These are phyloP conservation scores for Asbolus verrucosus DNA, from an alignment of 1,140 invertebrate species.

Conservation along the genomic window DNA sequence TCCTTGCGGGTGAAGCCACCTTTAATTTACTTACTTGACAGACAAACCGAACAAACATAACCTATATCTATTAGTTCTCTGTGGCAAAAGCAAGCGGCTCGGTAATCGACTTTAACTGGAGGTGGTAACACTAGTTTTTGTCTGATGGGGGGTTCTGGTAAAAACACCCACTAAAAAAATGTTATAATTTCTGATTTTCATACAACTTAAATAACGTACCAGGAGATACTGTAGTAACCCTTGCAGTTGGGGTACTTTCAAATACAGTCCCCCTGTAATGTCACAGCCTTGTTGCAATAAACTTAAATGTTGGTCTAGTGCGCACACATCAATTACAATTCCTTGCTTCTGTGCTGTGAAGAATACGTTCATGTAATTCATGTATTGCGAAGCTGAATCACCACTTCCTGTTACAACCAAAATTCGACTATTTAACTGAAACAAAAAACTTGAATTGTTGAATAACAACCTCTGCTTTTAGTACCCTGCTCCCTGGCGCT, in stretches of 20 bases:
- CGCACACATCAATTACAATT: slow-evolving; percentile 93
- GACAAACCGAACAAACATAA: slow-evolving; percentile 97
- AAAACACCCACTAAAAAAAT: slow-evolving; percentile 87
- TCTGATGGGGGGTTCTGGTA: slow-evolving; percentile 85
- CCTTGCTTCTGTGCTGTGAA: slow-evolving; percentile 94
- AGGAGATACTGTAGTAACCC: slow-evolving; percentile 94
- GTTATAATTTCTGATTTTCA: slow-evolving; percentile 6
- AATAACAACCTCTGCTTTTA: neutral
- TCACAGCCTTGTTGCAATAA: slow-evolving; percentile 96
- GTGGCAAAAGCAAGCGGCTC: slow-evolving; percentile 98
- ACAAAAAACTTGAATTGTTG: too few relatives aligned
- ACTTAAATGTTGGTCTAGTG: slow-evolving; percentile 90
- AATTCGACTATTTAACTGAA: slow-evolving; percentile 79
- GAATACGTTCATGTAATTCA: slow-evolving; percentile 99
- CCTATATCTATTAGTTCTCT: slow-evolving; percentile 95
- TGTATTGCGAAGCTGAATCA: slow-evolving; percentile 94
- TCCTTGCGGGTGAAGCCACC: too few relatives aligned
- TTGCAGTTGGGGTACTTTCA: slow-evolving; percentile 82
- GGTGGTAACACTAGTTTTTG: slow-evolving; percentile 90
- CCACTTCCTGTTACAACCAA: slow-evolving; percentile 89
- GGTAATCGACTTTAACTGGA: slow-evolving; percentile 91
- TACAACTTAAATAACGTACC: slow-evolving; percentile 74
- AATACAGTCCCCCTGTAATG: slow-evolving; percentile 92
- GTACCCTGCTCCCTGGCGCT: slow-evolving; percentile 60
- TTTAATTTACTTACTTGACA: slow-evolving; percentile 88